A percentile compares a stretch with the other conserved stretches of the same genome.
These are phyloP conservation scores for Protomyctophum bolini DNA, from an alignment of 2,113 vertebrate genomes.

Conservation along the genomic window DNA sequence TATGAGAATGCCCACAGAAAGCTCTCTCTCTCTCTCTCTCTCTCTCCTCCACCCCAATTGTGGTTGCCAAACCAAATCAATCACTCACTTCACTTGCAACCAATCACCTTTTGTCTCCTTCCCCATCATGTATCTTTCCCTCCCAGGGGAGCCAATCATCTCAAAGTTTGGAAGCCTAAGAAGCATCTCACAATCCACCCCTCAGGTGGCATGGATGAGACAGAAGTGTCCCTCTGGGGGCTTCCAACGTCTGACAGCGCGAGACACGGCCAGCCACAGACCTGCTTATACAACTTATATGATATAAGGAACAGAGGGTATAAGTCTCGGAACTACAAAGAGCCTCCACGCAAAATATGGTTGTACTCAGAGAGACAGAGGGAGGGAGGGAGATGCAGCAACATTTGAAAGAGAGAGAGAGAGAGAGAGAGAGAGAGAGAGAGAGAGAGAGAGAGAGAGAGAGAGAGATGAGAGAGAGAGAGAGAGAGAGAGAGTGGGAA, in stretches of 20 bases:
- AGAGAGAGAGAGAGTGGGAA: neutral
- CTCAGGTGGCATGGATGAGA: neutral
- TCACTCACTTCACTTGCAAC: neutral
- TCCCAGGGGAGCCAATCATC: conserved; percentile 13
- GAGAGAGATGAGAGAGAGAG: neutral
- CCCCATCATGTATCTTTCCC: conserved; percentile 14
- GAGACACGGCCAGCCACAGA: neutral
- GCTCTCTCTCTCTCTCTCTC: neutral
- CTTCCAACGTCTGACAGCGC: neutral
- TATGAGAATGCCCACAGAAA: neutral
- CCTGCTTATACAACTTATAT: neutral
- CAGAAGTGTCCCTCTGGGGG: neutral
- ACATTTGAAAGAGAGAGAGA: too few relatives aligned
- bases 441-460: neutral
- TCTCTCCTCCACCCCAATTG: conserved; percentile 2
- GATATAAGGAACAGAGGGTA: conserved; percentile 2
- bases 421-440: neutral
- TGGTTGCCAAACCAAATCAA: conserved; percentile 42
- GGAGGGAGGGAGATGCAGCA: too few relatives aligned
- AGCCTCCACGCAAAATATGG: too few relatives aligned
- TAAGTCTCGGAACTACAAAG: too few relatives aligned
- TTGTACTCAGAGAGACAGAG: too few relatives aligned
- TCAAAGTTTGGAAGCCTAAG: conserved; percentile 6
- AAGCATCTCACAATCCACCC: conserved; percentile 15
- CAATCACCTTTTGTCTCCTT: conserved; percentile 10